Conservation (phyloP, 2,113 vertebrate species). For the Lipophrys pholis region DNA sequence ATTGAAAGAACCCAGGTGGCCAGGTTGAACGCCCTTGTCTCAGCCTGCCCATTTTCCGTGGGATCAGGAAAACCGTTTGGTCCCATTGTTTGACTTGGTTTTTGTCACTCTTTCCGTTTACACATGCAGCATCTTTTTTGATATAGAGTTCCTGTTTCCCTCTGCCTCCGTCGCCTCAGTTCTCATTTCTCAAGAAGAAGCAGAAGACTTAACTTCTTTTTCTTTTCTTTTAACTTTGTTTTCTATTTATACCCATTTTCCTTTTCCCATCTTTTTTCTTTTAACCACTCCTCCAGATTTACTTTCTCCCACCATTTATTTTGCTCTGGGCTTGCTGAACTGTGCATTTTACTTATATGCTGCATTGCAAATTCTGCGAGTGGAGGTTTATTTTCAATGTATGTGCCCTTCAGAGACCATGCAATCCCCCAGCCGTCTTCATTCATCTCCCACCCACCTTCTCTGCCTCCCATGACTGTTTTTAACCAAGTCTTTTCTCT, state of each 20-base stretch:
- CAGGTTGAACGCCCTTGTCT: conserved; percentile 43
- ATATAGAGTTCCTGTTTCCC: conserved; percentile 33
- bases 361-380: conserved; percentile 63
- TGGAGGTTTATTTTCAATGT: conserved; percentile 61
- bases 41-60: conserved; percentile 62
- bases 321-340: conserved; percentile 69
- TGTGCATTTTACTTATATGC: conserved; percentile 68
- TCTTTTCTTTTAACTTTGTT: conserved; percentile 39
- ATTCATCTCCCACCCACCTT: conserved; percentile 46
- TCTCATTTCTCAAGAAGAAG: conserved; percentile 27
- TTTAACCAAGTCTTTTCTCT: conserved; percentile 16
- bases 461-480: conserved; percentile 36
- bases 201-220: conserved; percentile 18
- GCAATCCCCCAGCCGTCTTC: conserved; percentile 36
- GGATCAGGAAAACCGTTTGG: conserved; percentile 65
- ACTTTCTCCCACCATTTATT: conserved; percentile 38
- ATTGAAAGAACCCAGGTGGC: conserved; percentile 74
- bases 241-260: conserved; percentile 45
- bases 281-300: conserved; percentile 31
- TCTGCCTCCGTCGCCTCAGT: background rate
- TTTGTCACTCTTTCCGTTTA: conserved; percentile 45
- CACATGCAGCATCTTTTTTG: conserved; percentile 34
- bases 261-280: background rate
- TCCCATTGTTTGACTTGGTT: conserved; percentile 44
- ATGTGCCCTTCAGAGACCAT: conserved; percentile 56